Base-by-base conservation (phyloP, 2,113 vertebrate genomes). In the Lycaon pictus region DNA sequence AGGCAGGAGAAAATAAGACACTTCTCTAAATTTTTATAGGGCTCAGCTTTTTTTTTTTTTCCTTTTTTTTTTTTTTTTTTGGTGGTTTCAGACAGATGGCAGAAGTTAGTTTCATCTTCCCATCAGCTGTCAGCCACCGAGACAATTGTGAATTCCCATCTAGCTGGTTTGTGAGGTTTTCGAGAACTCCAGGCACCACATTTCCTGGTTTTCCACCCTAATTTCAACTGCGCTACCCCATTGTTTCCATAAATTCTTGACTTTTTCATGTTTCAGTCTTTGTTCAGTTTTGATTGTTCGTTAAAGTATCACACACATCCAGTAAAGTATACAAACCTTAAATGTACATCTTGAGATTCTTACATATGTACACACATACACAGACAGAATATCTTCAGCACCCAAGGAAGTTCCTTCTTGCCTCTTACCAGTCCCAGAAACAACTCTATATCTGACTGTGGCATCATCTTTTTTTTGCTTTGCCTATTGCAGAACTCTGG, bases 21-120 rank as follows among this genome's bases (percentile, higher is more conserved):
- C 71, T 72, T 88, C 93, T 90, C 81, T 74, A 90, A 60, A 87
- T 86, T 79, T 93, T 95, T 84, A 53, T n/a, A 23, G 1, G 25
- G 92, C 86, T 97, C 83, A 65, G 89, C 51, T 69, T 60, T 95
- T 79, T 71, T 90, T 7, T 37, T 43, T 43, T 43, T 43, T 69
- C 71, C 51, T 90, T 7, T 37, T 43, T 43, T 43, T 43, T 69
- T 76, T 56, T 95, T 79, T 62, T 71, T 11, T 37, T 62, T 29
- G 22, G 60, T 93, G 85, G 32, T 94, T 92, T 97, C 90, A 85
- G 88, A 92, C 83, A 96, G 94, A 97, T 95, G 94, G 84, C 84
- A 95, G 80, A 95, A 69, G 69, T 96, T 71, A 37, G 62, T 65
- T 95, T 67, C 69, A 35, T 88, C 74, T 94, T 96, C 90, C 88